A percentile compares a stretch with the other conserved stretches of the same genome.
Evolutionary conservation across 2,888 invertebrate species (phyloP).

Genomic region (Cataglyphis livida): DNA sequence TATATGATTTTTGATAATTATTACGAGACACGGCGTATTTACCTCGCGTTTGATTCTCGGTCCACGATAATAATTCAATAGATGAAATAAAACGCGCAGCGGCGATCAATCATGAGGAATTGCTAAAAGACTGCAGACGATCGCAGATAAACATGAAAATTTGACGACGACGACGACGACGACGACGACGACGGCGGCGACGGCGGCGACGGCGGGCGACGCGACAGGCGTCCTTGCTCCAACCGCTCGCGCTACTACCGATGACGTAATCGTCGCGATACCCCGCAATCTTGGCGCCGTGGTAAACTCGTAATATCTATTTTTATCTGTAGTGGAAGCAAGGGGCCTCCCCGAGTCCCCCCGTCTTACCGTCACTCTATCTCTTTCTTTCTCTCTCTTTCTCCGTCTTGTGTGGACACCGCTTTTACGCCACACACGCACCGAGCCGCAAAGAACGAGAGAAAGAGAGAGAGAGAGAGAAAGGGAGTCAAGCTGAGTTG

Average conservation of each 20-base stretch:
- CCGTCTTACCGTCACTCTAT: slow-evolving; percentile 46
- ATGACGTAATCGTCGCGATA: slow-evolving; percentile 87
- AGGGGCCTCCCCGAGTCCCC: slow-evolving; percentile 68
- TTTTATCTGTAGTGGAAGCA: slow-evolving; percentile 85
- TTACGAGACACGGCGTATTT: background rate
- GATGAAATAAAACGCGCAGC: slow-evolving; percentile 25
- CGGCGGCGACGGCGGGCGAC: slow-evolving; percentile 78
- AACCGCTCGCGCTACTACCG: slow-evolving; percentile 84
- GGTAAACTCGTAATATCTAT: slow-evolving; percentile 87
- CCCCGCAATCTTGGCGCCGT: slow-evolving; percentile 88
- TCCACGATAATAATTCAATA: slow-evolving; percentile 41
- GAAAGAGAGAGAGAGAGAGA: background rate
- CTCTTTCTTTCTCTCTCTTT: slow-evolving; percentile 48
- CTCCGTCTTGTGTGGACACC: slow-evolving; percentile 35
- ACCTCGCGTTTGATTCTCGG: slow-evolving; percentile 10
- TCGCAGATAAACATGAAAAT: slow-evolving; percentile 66
- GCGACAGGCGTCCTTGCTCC: slow-evolving; percentile 82
- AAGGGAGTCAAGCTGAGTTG: slow-evolving; percentile 1
- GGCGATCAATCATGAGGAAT: slow-evolving; percentile 24
- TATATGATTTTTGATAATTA: background rate
- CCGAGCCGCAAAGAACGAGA: background rate
- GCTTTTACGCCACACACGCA: background rate
- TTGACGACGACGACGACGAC: slow-evolving; percentile 44
- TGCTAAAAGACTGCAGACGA: slow-evolving; percentile 53
- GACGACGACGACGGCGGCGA: slow-evolving; percentile 52